Conservation (phyloP, 2,888 invertebrate genomes). For the Achlya flavicornis region DNA sequence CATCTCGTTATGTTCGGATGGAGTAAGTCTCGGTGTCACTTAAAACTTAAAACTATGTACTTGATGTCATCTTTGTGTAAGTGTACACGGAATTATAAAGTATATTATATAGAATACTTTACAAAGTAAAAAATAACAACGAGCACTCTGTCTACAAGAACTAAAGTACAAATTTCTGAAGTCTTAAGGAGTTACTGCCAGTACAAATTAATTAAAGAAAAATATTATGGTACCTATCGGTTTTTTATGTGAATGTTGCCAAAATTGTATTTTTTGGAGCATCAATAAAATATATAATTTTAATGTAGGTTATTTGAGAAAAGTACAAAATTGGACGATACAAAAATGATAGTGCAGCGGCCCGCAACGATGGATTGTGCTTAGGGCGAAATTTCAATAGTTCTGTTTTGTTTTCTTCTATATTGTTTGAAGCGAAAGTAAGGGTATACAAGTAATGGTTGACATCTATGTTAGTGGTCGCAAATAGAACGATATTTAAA, state of each 20-base stretch:
- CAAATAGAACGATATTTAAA: conserved; percentile 46
- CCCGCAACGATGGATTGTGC: conserved; percentile 44
- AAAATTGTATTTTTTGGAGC: conserved; percentile 78
- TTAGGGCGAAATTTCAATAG: conserved; percentile 1
- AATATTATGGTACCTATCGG: conserved; percentile 50
- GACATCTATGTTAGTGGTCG: conserved; percentile 59
- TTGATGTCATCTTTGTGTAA: conserved; percentile 74
- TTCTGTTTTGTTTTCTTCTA: not conserved
- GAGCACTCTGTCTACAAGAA: conserved; percentile 72
- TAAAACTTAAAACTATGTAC: conserved; percentile 60
- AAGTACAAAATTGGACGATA: conserved; percentile 65
- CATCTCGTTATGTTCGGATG: conserved; percentile 61
- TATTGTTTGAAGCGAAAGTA: conserved; percentile 40
- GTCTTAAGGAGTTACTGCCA: conserved; percentile 77
- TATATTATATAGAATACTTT: conserved; percentile 42
- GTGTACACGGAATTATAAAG: conserved; percentile 50
- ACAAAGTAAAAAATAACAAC: conserved; percentile 56
- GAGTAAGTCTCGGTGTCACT: conserved; percentile 70
- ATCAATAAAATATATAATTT: conserved; percentile 65
- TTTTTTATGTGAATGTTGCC: conserved; percentile 79
- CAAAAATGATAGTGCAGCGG: conserved; percentile 48
- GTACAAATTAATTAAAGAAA: conserved; percentile 80
- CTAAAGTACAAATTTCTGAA: conserved; percentile 82
- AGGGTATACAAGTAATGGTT: conserved; percentile 57
- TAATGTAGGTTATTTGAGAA: conserved; percentile 69